Evolutionary conservation across 2,888 invertebrate species (phyloP).

Genomic region (Caprella mutica): DNA sequence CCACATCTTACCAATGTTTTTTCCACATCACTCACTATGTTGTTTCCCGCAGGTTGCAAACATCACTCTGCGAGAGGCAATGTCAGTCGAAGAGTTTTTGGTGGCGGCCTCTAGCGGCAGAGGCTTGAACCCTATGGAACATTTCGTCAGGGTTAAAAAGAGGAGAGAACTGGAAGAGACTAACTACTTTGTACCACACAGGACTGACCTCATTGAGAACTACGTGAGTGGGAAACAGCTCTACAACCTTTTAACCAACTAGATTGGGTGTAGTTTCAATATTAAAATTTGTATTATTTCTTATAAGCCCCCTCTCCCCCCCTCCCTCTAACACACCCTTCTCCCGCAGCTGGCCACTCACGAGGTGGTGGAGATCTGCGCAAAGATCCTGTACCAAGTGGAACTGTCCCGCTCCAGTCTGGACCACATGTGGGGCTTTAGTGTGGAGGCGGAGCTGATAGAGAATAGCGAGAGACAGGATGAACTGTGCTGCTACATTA

Average conservation of each 20-base stretch:
- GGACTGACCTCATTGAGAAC: conserved; percentile 86
- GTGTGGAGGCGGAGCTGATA: conserved; percentile 91
- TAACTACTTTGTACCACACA: conserved; percentile 90
- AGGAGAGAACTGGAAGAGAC: conserved; percentile 89
- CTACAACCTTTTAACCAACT: background rate
- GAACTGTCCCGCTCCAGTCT: conserved; percentile 78
- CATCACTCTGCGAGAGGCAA: conserved; percentile 75
- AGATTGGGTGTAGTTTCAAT: background rate
- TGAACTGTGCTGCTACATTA: conserved; percentile 92
- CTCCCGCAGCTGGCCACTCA: conserved; percentile 69
- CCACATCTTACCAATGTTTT: no score
- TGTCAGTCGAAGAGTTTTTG: conserved; percentile 91
- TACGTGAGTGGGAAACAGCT: conserved; percentile 56
- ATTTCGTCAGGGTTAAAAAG: conserved; percentile 89
- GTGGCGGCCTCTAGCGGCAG: conserved; percentile 84
- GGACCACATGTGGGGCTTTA: conserved; percentile 96
- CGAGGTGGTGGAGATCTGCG: conserved; percentile 89
- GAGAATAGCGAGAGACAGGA: conserved; percentile 93
- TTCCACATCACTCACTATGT: no score
- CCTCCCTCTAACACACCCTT: background rate
- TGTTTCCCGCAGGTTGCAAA: conserved; percentile 62
- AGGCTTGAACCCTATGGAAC: conserved; percentile 84
- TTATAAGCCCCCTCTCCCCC: background rate
- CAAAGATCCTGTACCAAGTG: conserved; percentile 92
- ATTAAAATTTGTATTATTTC: background rate